Evolutionary conservation across 1,140 invertebrate genomes (phyloP), one percentile per base, ranked within the genome.

Genomic region (Andricus grossulariae): DNA sequence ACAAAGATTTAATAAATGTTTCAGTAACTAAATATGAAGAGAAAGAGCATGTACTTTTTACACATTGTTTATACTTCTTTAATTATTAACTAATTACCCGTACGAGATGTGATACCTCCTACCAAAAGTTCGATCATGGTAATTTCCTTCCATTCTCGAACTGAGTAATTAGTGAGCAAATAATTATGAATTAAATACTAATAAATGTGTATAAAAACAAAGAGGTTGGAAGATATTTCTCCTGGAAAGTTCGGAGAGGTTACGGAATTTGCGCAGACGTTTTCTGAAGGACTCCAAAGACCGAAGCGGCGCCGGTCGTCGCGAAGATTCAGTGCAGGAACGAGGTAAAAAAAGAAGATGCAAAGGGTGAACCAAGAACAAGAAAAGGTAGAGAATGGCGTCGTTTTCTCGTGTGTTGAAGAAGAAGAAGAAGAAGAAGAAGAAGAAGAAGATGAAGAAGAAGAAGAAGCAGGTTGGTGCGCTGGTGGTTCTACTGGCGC

Each of bases 401-500:
- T 83, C 73, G 80, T 57, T 73, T 75, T 78, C 21, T 78, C 81
- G 73, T 77, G 78, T 81, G 79, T 85, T 79, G 39, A 7, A 10
- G n/a, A n/a, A 12, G n/a, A 45, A 66, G 60, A n/a, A 32, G 32
- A 66, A n/a, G 60, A 66, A 45, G 32, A 66, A 60, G 57, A 60
- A 3, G 25, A 39, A 16, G 32, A 39, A 66, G 60, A 39, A 21
- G 32, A 66, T n/a, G 60, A 45, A 66, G 60, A 66, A 60, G 57
- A 57, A 66, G 73, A 81, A 84, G 84, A 83, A 89, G 88, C 90
- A 91, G 90, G 90, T 91, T 91, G 90, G 89, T 90, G 89, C 89
- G 90, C 90, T 90, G 87, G 90, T 91, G 90, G 90, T 91, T 91
- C 85, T 88, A 84, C 86, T 91, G 90, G 90, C 88, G n/a, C 72